Evolutionary conservation across 64 coral and sea anemone species (phyloP).

Genomic region (Acropora tenuis): DNA sequence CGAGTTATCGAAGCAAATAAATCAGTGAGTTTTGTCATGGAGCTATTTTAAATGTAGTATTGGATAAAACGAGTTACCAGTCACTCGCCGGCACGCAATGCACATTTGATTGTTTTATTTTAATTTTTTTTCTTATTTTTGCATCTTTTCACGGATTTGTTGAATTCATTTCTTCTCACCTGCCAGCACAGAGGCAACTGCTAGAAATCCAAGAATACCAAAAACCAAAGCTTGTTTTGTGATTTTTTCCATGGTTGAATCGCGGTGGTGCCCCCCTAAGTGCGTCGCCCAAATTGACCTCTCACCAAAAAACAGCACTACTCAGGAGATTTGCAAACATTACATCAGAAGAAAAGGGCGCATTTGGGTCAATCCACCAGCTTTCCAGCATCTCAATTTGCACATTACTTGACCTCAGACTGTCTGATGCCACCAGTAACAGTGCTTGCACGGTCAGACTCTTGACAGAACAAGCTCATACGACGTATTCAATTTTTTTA

Average conservation of each 20-base stretch:
- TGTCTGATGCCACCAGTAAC: conserved; percentile 1
- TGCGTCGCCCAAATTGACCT: conserved; percentile 21
- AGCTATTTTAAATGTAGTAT: not conserved
- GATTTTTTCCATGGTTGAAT: conserved; percentile 27
- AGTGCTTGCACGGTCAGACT: not conserved
- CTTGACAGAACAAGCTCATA: not conserved
- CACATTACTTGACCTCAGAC: not conserved
- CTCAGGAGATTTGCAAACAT: conserved; percentile 47
- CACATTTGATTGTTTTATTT: not conserved
- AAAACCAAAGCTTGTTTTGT: not conserved
- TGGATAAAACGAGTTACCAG: not conserved
- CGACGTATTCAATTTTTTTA: not conserved
- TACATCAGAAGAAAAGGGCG: conserved; percentile 51
- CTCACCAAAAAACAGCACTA: conserved; percentile 21
- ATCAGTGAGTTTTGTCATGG: not conserved
- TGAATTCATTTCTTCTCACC: not conserved
- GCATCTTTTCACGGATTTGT: not conserved
- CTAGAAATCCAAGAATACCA: conserved; percentile 10
- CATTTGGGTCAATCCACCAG: conserved; percentile 36
- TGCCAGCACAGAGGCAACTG: conserved; percentile 1
- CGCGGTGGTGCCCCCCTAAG: not conserved
- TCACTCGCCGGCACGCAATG: not conserved
- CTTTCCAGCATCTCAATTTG: not conserved
- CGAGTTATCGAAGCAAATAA: not conserved
- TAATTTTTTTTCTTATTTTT: not conserved